Percentiles rank a stretch among this genome's conserved stretches.
These are phyloP conservation scores for Brachyrhaphis roseni DNA, from an alignment of 2,797 vertebrate genomes.

Conservation along the genomic window DNA sequence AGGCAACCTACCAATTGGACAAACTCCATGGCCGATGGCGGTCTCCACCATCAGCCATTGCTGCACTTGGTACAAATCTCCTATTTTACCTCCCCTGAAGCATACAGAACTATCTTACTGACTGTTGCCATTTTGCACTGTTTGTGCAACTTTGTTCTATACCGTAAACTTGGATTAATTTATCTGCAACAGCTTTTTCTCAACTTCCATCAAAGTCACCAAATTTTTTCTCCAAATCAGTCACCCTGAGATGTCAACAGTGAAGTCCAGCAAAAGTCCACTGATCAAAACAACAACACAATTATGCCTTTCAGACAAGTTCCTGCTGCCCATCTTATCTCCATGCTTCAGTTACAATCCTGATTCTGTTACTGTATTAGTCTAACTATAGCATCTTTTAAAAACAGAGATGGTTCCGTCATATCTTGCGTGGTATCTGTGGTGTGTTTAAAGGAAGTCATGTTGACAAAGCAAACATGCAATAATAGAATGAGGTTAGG, in stretches of 20 bases:
- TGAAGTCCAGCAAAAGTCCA: neutral
- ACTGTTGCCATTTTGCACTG: neutral
- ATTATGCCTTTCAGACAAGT: slow-evolving; percentile 23
- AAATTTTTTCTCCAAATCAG: neutral
- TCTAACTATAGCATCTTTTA: slow-evolving; percentile 19
- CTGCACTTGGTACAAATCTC: neutral
- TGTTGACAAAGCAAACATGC: slow-evolving; percentile 18
- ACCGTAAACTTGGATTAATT: neutral
- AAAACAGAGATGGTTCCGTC: slow-evolving; percentile 17
- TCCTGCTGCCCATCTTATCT: neutral
- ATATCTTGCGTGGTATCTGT: slow-evolving; percentile 17
- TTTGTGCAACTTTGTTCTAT: neutral
- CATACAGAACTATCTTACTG: neutral
- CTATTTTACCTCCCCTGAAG: neutral
- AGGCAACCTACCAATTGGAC: too few species aligned
- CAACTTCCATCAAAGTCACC: neutral
- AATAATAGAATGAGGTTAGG: slow-evolving; percentile 23
- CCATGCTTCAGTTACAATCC: slow-evolving; percentile 23
- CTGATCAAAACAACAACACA: slow-evolving; percentile 2
- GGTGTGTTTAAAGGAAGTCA: slow-evolving; percentile 31
- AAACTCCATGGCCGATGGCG: too few species aligned
- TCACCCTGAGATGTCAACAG: neutral
- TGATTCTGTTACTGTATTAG: slow-evolving; percentile 44
- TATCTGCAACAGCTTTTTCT: neutral
- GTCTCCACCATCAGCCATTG: too few species aligned